Conservation (phyloP, 2,797 vertebrate genomes). For the Chromis chromis region DNA sequence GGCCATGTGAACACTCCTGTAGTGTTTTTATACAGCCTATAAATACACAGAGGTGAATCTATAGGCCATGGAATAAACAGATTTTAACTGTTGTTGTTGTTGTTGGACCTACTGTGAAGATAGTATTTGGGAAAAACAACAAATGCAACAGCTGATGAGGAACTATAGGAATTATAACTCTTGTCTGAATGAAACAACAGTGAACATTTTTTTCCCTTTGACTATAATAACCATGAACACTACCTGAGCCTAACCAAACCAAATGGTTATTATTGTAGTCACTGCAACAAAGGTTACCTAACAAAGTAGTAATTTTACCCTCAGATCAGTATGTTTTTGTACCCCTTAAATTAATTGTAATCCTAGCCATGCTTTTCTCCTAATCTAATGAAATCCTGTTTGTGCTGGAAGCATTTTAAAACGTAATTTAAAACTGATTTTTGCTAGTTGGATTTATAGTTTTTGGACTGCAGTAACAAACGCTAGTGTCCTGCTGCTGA, state of each 20-base stretch:
- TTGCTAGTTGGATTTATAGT: neutral
- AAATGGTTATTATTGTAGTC: neutral
- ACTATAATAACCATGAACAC: neutral
- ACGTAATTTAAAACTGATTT: neutral
- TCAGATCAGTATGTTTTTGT: neutral
- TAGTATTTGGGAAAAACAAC: slow-evolving; percentile 4
- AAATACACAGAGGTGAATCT: neutral
- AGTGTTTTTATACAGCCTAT: neutral
- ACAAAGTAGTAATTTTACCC: neutral
- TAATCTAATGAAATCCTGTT: neutral
- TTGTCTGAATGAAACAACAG: too few relatives aligned
- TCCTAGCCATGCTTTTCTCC: neutral
- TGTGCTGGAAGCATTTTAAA: neutral
- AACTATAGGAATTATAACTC: neutral
- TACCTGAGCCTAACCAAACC: neutral
- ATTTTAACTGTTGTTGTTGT: neutral
- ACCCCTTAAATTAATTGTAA: neutral
- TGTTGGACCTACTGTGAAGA: neutral
- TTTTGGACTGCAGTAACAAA: neutral
- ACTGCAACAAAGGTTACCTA: neutral
- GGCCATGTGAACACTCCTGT: too few relatives aligned
- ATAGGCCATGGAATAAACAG: neutral
- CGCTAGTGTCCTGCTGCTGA: neutral
- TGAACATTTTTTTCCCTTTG: neutral
- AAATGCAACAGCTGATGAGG: neutral